Percentiles rank a stretch among this genome's conserved stretches.
Evolutionary conservation across 2,113 vertebrate genomes (phyloP).

Genomic region (Caloenas nicobarica): DNA sequence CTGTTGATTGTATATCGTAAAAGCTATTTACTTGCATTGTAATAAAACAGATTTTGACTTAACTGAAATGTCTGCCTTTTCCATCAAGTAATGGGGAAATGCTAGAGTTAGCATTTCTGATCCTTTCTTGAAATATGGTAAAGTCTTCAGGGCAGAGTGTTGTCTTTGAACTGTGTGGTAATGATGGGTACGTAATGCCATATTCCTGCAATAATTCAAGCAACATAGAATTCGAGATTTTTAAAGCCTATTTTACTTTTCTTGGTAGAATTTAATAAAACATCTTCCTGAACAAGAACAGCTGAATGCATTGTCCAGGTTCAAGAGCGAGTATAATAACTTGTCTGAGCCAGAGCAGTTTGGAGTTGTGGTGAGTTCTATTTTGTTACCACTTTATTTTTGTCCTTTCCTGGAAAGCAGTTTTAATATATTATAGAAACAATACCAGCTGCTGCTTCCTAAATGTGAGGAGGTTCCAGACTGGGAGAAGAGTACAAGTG

Average conservation of each 20-base stretch:
- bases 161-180: not conserved
- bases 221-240: not conserved
- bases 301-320: conserved; percentile 84
- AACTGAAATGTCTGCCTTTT: not conserved
- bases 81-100: not conserved
- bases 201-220: not conserved
- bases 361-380: conserved; percentile 90
- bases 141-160: not conserved
- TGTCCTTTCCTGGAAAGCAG: not conserved
- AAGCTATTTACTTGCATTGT: not conserved
- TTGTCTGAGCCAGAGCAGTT: conserved; percentile 96
- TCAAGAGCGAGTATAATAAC: conserved; percentile 84
- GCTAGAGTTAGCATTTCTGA: not conserved
- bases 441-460: not conserved
- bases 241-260: not conserved
- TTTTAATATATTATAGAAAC: not conserved
- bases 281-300: conserved; percentile 94
- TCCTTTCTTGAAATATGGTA: not conserved
- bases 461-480: not conserved
- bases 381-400: not conserved
- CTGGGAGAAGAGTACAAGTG: not conserved
- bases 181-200: not conserved
- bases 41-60: not conserved
- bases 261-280: conserved; percentile 83
- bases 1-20: not conserved